Conservation (phyloP, 2,797 vertebrate species). For the Anableps anableps region DNA sequence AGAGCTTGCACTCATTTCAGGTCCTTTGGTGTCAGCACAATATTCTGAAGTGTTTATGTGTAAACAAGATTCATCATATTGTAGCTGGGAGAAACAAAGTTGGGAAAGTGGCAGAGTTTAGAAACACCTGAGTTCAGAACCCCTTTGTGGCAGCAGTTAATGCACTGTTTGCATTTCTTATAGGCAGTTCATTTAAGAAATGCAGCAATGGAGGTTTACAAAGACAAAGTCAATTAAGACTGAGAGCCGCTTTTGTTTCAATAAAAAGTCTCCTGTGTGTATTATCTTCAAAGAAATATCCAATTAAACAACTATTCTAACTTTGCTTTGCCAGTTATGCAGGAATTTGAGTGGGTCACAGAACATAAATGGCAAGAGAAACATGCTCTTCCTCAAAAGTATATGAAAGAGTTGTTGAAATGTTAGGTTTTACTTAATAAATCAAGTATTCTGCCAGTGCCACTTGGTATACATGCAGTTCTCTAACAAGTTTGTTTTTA, state of each 20-base stretch:
- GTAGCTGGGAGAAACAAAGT: background rate
- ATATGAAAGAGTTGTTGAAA: background rate
- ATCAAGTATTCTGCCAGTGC: background rate
- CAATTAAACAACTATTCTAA: background rate
- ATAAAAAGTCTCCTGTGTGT: background rate
- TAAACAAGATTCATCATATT: background rate
- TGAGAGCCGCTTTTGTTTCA: background rate
- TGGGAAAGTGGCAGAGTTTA: background rate
- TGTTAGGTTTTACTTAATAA: background rate
- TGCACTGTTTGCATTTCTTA: background rate
- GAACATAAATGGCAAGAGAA: background rate
- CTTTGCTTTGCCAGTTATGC: background rate
- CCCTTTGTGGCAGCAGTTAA: background rate
- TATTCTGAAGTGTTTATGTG: constrained; percentile 6
- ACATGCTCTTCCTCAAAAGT: background rate
- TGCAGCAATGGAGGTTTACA: background rate
- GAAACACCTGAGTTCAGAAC: background rate
- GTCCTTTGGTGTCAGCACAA: background rate
- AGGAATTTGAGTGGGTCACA: background rate
- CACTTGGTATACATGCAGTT: background rate
- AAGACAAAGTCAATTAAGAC: background rate
- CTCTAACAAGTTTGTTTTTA: background rate
- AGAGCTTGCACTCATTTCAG: background rate
- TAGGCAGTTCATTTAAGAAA: background rate
- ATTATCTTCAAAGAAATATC: background rate